phyloP scores from a whole-genome alignment of 2,113 vertebrate genomes.

The Vicugna pacos region DNA sequence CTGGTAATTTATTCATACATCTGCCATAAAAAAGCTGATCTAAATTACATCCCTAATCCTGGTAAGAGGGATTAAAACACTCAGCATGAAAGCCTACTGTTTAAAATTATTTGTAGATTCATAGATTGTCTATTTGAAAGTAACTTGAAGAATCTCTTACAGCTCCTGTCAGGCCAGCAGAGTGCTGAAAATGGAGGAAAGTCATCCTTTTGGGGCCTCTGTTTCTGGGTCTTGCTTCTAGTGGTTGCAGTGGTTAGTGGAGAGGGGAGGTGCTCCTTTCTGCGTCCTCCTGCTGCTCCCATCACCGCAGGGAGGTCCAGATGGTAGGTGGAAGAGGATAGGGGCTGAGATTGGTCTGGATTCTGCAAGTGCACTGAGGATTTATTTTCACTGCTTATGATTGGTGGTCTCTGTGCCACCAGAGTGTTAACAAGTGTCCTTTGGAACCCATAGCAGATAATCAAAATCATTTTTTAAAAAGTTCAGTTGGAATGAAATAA shows the following conservation, averaged over 20 bases:
- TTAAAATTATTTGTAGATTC: background rate
- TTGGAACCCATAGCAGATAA: slow-evolving; percentile 63
- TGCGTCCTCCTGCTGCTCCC: background rate
- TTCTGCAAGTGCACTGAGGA: background rate
- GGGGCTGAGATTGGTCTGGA: slow-evolving; percentile 25
- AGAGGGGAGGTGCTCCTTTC: background rate
- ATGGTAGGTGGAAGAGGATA: slow-evolving; percentile 52
- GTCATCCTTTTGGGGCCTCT: background rate
- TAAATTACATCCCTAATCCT: background rate
- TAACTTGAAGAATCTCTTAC: background rate
- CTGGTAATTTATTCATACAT: background rate
- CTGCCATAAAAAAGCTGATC: background rate
- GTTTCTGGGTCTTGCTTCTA: background rate
- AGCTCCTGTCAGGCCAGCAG: background rate
- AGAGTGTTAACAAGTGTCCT: slow-evolving; percentile 50
- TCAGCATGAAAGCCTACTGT: background rate
- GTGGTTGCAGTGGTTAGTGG: background rate
- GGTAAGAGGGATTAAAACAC: background rate
- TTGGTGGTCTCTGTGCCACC: slow-evolving; percentile 64
- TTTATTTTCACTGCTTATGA: slow-evolving; percentile 65
- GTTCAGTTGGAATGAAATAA: slow-evolving; percentile 72
- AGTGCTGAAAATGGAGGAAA: background rate
- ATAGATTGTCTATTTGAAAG: background rate
- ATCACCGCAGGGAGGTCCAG: background rate
- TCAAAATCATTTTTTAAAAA: slow-evolving; percentile 69